Evolutionary conservation across 2,797 vertebrate genomes (phyloP).

Genomic region (Salmo trutta): DNA sequence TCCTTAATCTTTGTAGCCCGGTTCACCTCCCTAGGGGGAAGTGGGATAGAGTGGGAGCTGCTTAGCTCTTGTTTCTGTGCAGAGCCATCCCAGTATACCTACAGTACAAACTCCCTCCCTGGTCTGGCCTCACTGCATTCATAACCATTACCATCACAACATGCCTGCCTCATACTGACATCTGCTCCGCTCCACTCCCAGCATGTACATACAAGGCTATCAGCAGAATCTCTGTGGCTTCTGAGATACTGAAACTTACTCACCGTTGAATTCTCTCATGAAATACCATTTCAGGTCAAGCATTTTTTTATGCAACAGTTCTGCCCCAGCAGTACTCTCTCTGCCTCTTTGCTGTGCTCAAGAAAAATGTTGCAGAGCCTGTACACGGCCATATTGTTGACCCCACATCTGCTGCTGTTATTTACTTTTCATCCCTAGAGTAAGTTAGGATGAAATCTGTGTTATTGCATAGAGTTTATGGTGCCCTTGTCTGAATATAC

Average conservation of each 20-base stretch:
- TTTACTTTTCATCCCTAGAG: not conserved
- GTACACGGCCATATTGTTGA: constrained; percentile 14
- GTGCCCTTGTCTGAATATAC: not conserved
- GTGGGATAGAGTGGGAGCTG: not conserved
- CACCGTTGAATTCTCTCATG: constrained; percentile 38
- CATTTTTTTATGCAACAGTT: constrained; percentile 43
- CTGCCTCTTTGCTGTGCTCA: constrained; percentile 23
- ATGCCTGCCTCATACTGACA: not conserved
- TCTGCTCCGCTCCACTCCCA: constrained; percentile 20
- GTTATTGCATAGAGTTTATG: not conserved
- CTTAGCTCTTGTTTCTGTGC: constrained; percentile 2
- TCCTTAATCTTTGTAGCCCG: constrained; percentile 14
- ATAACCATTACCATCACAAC: constrained; percentile 48
- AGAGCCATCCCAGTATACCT: not conserved
- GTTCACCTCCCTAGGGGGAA: constrained; percentile 12
- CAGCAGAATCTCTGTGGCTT: not conserved
- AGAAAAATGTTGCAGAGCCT: not conserved
- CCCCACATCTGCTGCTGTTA: constrained; percentile 12
- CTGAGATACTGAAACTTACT: constrained; percentile 29
- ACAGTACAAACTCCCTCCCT: not conserved
- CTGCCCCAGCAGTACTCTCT: constrained; percentile 17
- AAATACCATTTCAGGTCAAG: constrained; percentile 23
- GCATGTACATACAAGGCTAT: constrained; percentile 20
- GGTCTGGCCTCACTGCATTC: constrained; percentile 27
- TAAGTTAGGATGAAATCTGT: not conserved